Conservation (phyloP, 2,113 vertebrate species). For the Oxyura jamaicensis region DNA sequence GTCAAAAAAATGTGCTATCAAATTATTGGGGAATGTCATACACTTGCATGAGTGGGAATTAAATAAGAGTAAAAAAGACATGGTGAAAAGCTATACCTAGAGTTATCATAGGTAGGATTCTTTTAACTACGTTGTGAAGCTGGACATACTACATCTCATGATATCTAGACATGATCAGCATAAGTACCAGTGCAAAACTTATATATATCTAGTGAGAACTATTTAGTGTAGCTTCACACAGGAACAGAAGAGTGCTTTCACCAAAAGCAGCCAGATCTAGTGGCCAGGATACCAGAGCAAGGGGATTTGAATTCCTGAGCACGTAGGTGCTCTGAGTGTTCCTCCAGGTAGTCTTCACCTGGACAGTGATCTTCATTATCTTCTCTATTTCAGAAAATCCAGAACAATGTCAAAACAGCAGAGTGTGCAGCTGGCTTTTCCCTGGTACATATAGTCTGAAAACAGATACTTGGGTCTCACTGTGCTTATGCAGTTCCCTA, state of each 20-base stretch:
- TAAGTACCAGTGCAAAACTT: neutral
- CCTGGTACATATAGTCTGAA: neutral
- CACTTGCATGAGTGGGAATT: neutral
- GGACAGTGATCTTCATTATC: neutral
- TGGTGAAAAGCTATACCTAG: neutral
- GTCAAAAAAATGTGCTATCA: neutral
- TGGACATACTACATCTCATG: neutral
- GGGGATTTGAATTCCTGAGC: accelerated
- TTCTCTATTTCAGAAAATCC: neutral
- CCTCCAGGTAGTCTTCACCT: neutral
- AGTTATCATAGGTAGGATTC: neutral
- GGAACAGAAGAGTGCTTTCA: neutral
- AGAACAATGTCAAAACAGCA: neutral
- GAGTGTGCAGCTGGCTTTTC: neutral
- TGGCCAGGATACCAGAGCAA: neutral
- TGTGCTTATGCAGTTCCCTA: neutral
- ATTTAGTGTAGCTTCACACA: neutral
- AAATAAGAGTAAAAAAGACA: neutral
- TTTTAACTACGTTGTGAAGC: neutral
- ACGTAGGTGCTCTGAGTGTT: neutral
- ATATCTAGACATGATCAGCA: neutral
- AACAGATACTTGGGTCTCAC: neutral
- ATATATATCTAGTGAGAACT: neutral
- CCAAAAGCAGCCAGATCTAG: neutral
- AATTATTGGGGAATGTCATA: neutral